Evolutionary conservation across 2,888 invertebrate species (phyloP), one percentile per base, ranked within the genome.

Genomic region (Mongoloraphidia duomilia): DNA sequence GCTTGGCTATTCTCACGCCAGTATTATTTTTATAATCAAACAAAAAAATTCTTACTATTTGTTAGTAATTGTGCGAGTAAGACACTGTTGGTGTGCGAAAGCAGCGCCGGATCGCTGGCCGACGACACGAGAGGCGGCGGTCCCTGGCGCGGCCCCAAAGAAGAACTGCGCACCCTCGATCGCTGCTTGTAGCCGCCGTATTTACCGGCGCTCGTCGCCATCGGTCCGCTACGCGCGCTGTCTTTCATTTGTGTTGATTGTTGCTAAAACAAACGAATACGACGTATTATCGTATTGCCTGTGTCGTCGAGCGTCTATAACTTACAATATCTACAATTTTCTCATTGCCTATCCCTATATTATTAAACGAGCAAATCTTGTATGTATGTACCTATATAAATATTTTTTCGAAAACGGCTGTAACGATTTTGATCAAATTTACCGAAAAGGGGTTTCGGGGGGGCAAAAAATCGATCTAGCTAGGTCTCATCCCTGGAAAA

Each of bases 1-100:
- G n/a, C n/a, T n/a, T n/a, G n/a, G n/a, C n/a, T n/a, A n/a, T n/a
- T n/a, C n/a, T n/a, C n/a, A n/a, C n/a, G n/a, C n/a, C n/a, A n/a
- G 26, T 26, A 26, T 6, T 5, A 6, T 26, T 26, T 26, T 26
- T 26, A 26, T 26, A 26, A 26, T 26, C 3, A 26, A 6, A 26
- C 26, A 6, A 26, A 26, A 26, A 3, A 50, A 52, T 47, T 72
- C 77, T 70, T 65, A 82, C 82, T 80, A 64, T 72, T 76, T 45
- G 84, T 84, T 56, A 92, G 78, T 54, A 92, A 76, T 63, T 90
- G 89, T 43, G 90, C 89, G 52, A 92, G 75, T 64, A 85, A 75
- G 48, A 87, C 84, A 70, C 84, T 88, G 59, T 76, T 74, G 58
- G 76, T 75, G 55, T 78, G 56, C 58, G 71, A 70, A 14, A 69